These are phyloP conservation scores for Sebastes iracundus DNA, from an alignment of 2,797 vertebrate genomes.

Conservation along the genomic window DNA sequence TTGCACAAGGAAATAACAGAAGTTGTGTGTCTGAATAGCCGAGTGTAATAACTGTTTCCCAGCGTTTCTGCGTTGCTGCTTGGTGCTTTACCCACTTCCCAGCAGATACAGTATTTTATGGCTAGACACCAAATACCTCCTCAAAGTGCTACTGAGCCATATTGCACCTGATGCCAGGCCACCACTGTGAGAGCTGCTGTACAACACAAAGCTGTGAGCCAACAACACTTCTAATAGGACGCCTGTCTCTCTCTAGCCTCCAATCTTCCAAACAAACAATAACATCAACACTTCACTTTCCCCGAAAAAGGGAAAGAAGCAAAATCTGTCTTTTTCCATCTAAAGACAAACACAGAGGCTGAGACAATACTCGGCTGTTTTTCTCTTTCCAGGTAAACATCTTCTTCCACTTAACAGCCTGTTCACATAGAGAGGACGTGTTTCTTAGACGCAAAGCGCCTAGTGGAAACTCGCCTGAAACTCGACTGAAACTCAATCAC, in stretches of 20 bases:
- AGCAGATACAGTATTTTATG: slow-evolving; percentile 63
- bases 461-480: not conserved
- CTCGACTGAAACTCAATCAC: slow-evolving; percentile 7
- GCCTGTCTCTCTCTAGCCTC: slow-evolving; percentile 63
- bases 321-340: slow-evolving; percentile 36
- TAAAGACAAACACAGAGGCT: slow-evolving; percentile 23
- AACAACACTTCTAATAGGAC: slow-evolving; percentile 68
- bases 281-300: slow-evolving; percentile 50
- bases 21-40: slow-evolving; percentile 31
- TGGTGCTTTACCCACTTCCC: slow-evolving; percentile 51
- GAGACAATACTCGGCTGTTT: slow-evolving; percentile 28
- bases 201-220: slow-evolving; percentile 61
- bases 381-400: slow-evolving; percentile 42
- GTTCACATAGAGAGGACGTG: not conserved
- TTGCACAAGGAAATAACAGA: slow-evolving; percentile 49
- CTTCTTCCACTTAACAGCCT: slow-evolving; percentile 21
- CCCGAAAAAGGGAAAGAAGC: not conserved
- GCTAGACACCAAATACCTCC: slow-evolving; percentile 65
- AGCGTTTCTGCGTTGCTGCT: slow-evolving; percentile 39
- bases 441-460: not conserved
- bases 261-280: slow-evolving; percentile 69
- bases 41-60: slow-evolving; percentile 61
- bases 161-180: slow-evolving; percentile 72
- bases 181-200: slow-evolving; percentile 68
- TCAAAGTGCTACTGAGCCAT: slow-evolving; percentile 66